These are phyloP conservation scores for Gymnoscopelus braueri DNA, from an alignment of 2,797 vertebrate species.

Conservation along the genomic window DNA sequence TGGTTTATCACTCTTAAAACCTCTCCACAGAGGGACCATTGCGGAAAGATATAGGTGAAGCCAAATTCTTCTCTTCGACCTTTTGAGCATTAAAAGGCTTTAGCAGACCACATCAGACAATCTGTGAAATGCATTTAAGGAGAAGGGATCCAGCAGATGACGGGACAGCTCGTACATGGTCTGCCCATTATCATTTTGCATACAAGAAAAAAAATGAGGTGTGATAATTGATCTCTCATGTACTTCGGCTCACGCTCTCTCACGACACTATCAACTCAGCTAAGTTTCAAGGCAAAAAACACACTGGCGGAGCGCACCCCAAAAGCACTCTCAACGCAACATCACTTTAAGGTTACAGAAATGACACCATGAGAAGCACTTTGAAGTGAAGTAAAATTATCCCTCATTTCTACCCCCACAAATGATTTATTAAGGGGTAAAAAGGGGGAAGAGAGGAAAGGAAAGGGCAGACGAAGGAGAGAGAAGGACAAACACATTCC, in stretches of 20 bases:
- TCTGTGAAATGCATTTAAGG: conserved; percentile 82
- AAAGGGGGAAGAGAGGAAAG: conserved; percentile 42
- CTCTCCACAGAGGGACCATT: conserved; percentile 66
- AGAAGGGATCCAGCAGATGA: conserved; percentile 75
- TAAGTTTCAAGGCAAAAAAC: conserved; percentile 71
- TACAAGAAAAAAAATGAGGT: conserved; percentile 79
- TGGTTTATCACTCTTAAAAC: conserved; percentile 73
- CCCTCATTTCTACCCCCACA: conserved; percentile 71
- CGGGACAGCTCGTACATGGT: conserved; percentile 75
- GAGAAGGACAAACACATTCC: conserved; percentile 85
- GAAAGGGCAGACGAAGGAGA: conserved; percentile 70
- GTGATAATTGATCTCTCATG: conserved; percentile 86
- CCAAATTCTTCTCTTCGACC: conserved; percentile 65
- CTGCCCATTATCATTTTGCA: conserved; percentile 82
- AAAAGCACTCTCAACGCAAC: conserved; percentile 73
- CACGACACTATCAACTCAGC: conserved; percentile 73
- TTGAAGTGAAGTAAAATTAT: conserved; percentile 83
- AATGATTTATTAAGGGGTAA: conserved; percentile 80
- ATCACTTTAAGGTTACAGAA: conserved; percentile 80
- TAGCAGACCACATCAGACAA: conserved; percentile 76
- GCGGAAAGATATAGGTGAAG: conserved; percentile 75
- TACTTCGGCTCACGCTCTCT: conserved; percentile 69
- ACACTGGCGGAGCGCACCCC: conserved; percentile 56
- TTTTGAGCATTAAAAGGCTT: conserved; percentile 77
- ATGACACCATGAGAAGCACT: conserved; percentile 79